Evolutionary conservation across 2,113 vertebrate species (phyloP), one percentile per base, ranked within the genome.

Genomic region (Panthera tigris): DNA sequence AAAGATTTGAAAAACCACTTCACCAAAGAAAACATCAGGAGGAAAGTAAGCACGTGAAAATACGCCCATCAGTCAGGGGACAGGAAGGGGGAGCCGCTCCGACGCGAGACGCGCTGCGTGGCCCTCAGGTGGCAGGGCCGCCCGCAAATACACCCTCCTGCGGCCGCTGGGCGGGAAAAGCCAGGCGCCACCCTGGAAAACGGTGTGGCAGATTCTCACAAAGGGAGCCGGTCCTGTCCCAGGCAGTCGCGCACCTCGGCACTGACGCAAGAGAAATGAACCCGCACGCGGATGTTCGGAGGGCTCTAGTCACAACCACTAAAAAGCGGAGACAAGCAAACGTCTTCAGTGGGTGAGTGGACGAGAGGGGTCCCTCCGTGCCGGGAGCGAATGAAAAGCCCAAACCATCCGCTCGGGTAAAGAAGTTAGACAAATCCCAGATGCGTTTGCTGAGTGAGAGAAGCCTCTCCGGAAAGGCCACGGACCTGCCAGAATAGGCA

Each of bases 221-320:
- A 27, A 50, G 84, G 21, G 45, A 27, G 15, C 33, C 16, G 19
- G 29, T 50, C 29, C 9, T 16, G 5, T 52, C 9, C 76, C 9
- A 68, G 1, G 4, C 45, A 11, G 27, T 27, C 1, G 0, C 25
- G 6, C 4, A 4, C 36, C 57, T 4, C 2, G 23, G 31, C 2
- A 7, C 12, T 29, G 2, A 50, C 50, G 33, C 4, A 0, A 29
- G 65, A 81, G 15, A 83, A 80, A 31, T 0, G n/a, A 55, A 10
- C n/a, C 25, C 55, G 11, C 7, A 0, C 1, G 5, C 2, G 33
- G 63, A 4, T 45, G 63, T 33, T 14, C 1, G 2, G 0, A 14
- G 36, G 61, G 4, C 39, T 55, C 69, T 15, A 3, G 0, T 14
- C 39, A 7, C 31, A 11, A 18, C 15, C 39, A 12, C 21, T 23